phyloP scores from a whole-genome alignment of 1,140 invertebrate genomes.

The Aethina tumida region DNA sequence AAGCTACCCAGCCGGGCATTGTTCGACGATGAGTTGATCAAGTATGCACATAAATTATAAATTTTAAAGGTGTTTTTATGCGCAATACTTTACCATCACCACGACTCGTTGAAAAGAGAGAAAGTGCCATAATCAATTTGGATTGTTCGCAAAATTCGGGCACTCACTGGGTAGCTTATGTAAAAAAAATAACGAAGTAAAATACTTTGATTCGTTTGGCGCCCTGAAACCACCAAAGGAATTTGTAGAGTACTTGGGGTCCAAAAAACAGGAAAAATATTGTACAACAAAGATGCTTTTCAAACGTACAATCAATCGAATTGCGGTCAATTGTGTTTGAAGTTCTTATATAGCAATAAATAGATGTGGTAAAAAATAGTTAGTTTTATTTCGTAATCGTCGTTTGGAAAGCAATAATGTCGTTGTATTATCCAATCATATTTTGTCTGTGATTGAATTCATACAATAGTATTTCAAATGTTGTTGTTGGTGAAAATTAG shows the following conservation, averaged over 20 bases:
- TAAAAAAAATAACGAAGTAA: slow-evolving; percentile 19
- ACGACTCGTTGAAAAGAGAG: slow-evolving; percentile 14
- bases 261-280: slow-evolving; percentile 8
- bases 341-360: slow-evolving; percentile 20
- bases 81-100: slow-evolving; percentile 24
- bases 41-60: slow-evolving; percentile 18
- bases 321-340: slow-evolving; percentile 20
- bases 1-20: slow-evolving; percentile 21
- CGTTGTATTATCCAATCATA: not conserved
- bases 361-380: not conserved
- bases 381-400: slow-evolving; percentile 4
- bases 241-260: slow-evolving; percentile 23
- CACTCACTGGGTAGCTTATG: slow-evolving; percentile 33
- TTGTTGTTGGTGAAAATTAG: slow-evolving; percentile 1
- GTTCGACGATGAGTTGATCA: slow-evolving; percentile 21
- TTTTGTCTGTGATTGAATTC: slow-evolving; percentile 4
- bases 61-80: slow-evolving; percentile 32
- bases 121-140: slow-evolving; percentile 31
- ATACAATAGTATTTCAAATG: slow-evolving; percentile 5
- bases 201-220: slow-evolving; percentile 28
- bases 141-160: slow-evolving; percentile 22
- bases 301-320: slow-evolving; percentile 14
- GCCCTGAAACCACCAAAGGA: slow-evolving; percentile 27
- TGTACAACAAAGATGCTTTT: slow-evolving; percentile 13
- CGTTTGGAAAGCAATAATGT: slow-evolving; percentile 3